These are phyloP conservation scores for Drosophila insularis DNA, from an alignment of 1,140 invertebrate genomes.

Conservation along the genomic window DNA sequence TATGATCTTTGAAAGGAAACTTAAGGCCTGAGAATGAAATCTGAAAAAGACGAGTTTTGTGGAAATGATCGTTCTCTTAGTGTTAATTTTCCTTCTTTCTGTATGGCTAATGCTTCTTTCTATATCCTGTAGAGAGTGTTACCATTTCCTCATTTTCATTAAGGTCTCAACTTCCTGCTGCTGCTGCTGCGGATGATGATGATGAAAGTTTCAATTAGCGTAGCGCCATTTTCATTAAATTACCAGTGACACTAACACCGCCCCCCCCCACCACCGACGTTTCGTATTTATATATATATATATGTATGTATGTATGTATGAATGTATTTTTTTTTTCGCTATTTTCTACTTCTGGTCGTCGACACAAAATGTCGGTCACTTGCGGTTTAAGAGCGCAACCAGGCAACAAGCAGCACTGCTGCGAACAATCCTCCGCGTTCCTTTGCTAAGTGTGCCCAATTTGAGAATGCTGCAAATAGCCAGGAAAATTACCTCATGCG, in stretches of 20 bases:
- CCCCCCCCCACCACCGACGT: neutral
- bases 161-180: conserved; percentile 7
- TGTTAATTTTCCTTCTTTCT: neutral
- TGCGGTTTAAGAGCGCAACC: conserved; percentile 63
- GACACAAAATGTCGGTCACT: conserved; percentile 78
- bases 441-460: conserved; percentile 39
- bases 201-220: conserved; percentile 55
- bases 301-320: too few relatives aligned
- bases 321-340: too few relatives aligned
- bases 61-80: neutral
- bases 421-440: neutral
- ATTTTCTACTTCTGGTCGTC: conserved; percentile 70
- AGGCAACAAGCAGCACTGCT: conserved; percentile 3
- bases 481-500: conserved; percentile 79
- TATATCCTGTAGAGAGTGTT: neutral
- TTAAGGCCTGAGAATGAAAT: too few relatives aligned
- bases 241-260: conserved; percentile 67
- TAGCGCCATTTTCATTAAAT: conserved; percentile 77
- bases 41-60: too few relatives aligned
- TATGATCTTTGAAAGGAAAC: too few relatives aligned
- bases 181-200: conserved; percentile 32
- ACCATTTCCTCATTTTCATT: conserved; percentile 1
- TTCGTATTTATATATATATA: too few relatives aligned
- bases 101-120: neutral
- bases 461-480: conserved; percentile 76